Evolutionary conservation across 2,888 invertebrate genomes (phyloP), one percentile per base, ranked within the genome.

Genomic region (Thecocarcelia acutangulata): DNA sequence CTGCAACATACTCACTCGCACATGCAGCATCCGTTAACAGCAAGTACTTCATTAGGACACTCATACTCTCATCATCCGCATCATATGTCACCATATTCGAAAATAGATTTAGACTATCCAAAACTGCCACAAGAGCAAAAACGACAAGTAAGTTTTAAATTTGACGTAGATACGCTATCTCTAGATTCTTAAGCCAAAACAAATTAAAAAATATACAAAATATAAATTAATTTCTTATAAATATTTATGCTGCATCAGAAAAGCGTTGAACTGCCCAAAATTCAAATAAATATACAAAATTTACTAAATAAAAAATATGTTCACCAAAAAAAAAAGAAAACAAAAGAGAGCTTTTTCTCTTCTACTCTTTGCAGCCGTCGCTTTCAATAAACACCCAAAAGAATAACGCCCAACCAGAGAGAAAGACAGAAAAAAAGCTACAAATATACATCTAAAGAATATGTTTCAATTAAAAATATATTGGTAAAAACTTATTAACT

Each of bases 61-160:
- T 78, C 85, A 83, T 84, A 84, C 68, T 72, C 74, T 42, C 88
- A 88, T 69, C 87, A 88, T 85, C 88, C 88, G 73, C 88, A 89
- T 73, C 89, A 89, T 84, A 85, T 89, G 88, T 84, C 85, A 80
- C 90, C 90, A 89, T 90, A 90, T 85, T 89, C 91, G 87, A 90
- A 91, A 91, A 87, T 91, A 91, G 91, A 91, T 89, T 91, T 91
- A 91, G 91, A 91, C 89, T 91, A 91, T 86, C 89, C 89, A 87
- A 91, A 91, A 90, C 87, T 89, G 88, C 90, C 90, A 87, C 87
- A 87, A 87, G 91, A 91, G 88, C 88, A 88, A 87, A 91, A 91
- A 88, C 90, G 91, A 90, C 91, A 91, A 91, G 91, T 91, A 91
- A 91, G 91, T 91, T 91, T 91, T 89, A 91, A 91, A 90, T 91